Evolutionary conservation across 1,140 invertebrate genomes (phyloP).

Genomic region (Trialeurodes vaporariorum): DNA sequence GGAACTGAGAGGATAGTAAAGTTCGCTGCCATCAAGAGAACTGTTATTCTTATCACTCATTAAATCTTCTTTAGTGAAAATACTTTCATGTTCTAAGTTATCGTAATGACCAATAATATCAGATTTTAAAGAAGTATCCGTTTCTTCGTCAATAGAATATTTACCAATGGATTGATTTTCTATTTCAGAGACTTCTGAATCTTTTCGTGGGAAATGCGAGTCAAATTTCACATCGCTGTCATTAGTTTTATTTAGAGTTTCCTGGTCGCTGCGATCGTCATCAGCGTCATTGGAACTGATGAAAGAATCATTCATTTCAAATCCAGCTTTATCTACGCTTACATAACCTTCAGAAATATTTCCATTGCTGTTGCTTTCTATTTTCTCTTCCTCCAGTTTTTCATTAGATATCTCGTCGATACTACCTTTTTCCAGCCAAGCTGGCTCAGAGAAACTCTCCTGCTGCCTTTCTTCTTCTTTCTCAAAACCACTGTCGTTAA

Average conservation of each 20-base stretch:
- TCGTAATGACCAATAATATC: not conserved
- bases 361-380: not conserved
- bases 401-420: not conserved
- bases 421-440: not conserved
- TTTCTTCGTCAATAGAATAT: not conserved
- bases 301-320: not conserved
- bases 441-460: not conserved
- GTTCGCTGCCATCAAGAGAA: not conserved
- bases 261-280: not conserved
- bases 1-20: not conserved
- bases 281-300: not conserved
- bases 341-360: not conserved
- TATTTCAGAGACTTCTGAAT: not conserved
- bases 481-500: not conserved
- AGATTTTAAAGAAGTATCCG: not conserved
- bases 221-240: no score
- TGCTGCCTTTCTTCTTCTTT: not conserved
- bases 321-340: not conserved
- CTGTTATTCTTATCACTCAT: not conserved
- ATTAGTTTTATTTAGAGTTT: not conserved
- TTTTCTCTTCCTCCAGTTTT: not conserved
- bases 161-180: not conserved
- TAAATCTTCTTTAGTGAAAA: not conserved
- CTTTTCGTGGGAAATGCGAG: not conserved
- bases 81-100: not conserved